Percentiles rank a stretch among this genome's conserved stretches.
These are phyloP conservation scores for Trichonephila clavipes DNA, from an alignment of 1,140 invertebrate species.

Conservation along the genomic window DNA sequence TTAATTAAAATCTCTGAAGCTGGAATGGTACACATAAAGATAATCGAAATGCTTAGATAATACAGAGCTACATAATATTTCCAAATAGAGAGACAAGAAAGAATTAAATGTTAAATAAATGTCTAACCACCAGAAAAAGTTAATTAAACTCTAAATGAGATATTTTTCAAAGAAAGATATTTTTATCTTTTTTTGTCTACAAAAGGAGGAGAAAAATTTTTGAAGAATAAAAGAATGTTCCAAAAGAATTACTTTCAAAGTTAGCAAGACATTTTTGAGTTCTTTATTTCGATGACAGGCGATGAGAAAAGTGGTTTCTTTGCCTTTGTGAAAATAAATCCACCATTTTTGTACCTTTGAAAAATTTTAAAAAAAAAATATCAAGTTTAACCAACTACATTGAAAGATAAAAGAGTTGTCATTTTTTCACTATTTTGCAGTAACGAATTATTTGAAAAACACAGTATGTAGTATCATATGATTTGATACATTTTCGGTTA, in stretches of 20 bases:
- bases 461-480: background rate
- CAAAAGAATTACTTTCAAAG: background rate
- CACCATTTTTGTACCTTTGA: background rate
- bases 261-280: background rate
- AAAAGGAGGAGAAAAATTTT: background rate
- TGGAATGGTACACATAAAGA: no score
- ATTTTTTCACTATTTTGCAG: background rate
- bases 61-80: no score
- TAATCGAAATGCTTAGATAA: no score
- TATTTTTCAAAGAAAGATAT: background rate
- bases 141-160: background rate
- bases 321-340: background rate
- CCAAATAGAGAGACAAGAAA: background rate
- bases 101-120: background rate
- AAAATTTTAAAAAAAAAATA: background rate
- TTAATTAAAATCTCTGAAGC: no score
- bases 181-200: background rate
- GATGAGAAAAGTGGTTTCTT: background rate
- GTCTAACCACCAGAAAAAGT: background rate
- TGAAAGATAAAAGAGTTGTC: background rate
- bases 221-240: background rate
- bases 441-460: background rate
- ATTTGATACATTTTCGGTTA: background rate
- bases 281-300: background rate
- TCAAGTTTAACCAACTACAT: constrained; percentile 23